Conservation (phyloP, 1,140 invertebrate genomes). For the Patella vulgata region DNA sequence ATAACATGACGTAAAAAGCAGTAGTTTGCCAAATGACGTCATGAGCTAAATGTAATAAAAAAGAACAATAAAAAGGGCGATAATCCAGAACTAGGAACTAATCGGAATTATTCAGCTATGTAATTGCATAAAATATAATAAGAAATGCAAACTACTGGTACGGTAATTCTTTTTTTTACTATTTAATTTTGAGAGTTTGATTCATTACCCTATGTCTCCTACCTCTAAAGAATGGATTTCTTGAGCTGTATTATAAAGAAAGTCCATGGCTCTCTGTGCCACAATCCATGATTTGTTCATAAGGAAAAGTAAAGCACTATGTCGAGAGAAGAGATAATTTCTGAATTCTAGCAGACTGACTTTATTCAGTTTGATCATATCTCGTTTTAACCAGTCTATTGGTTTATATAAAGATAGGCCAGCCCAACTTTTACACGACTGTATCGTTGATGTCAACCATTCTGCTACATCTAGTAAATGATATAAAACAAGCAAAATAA, state of each 20-base stretch:
- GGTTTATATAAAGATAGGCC: slow-evolving; percentile 79
- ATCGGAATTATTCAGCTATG: too few species aligned
- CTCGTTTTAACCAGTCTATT: slow-evolving; percentile 76
- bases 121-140: too few species aligned
- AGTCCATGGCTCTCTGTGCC: slow-evolving; percentile 84
- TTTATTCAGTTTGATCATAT: slow-evolving; percentile 76
- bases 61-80: too few species aligned
- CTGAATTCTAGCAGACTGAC: slow-evolving; percentile 86
- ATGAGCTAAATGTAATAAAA: too few species aligned
- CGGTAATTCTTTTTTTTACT: too few species aligned
- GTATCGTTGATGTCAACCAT: slow-evolving; percentile 83
- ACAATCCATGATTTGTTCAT: slow-evolving; percentile 85
- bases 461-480: slow-evolving; percentile 72
- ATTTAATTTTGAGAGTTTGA: too few species aligned
- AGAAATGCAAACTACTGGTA: too few species aligned
- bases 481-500: too few species aligned
- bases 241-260: slow-evolving; percentile 83
- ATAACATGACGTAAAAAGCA: too few species aligned
- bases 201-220: too few species aligned
- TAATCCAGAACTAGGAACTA: too few species aligned
- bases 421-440: slow-evolving; percentile 81
- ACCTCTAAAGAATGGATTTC: slow-evolving; percentile 85
- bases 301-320: slow-evolving; percentile 86
- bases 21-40: too few species aligned
- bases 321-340: slow-evolving; percentile 93